phyloP scores from a whole-genome alignment of 1,140 invertebrate genomes.

The Cepaea nemoralis region DNA sequence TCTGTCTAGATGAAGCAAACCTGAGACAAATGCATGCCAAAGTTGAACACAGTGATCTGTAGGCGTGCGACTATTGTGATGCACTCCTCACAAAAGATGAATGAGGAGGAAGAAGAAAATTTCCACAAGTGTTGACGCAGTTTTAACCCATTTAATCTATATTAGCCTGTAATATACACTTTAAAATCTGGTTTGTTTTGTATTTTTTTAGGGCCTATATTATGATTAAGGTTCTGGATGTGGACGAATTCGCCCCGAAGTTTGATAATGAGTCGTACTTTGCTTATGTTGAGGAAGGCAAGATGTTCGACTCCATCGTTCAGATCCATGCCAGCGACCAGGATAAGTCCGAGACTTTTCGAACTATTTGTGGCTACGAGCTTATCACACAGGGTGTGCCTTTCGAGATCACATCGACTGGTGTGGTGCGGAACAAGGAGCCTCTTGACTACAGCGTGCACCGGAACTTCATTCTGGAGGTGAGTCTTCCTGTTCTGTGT shows the following conservation, averaged over 20 bases:
- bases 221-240: constrained; percentile 93
- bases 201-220: constrained; percentile 82
- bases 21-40: too few relatives aligned
- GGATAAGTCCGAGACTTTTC: constrained; percentile 91
- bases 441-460: constrained; percentile 90
- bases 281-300: constrained; percentile 90
- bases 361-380: constrained; percentile 95
- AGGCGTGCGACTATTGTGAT: too few relatives aligned
- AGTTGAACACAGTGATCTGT: too few relatives aligned
- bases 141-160: too few relatives aligned
- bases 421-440: constrained; percentile 91
- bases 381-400: constrained; percentile 84
- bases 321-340: constrained; percentile 90
- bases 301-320: constrained; percentile 89
- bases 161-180: too few relatives aligned
- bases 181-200: neutral
- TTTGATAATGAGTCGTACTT: constrained; percentile 74
- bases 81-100: too few relatives aligned
- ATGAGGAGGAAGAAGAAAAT: too few relatives aligned
- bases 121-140: too few relatives aligned
- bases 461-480: constrained; percentile 91
- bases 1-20: too few relatives aligned
- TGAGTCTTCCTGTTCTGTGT: too few relatives aligned
- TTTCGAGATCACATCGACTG: constrained; percentile 92
- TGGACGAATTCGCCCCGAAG: constrained; percentile 86